Evolutionary conservation across 2,888 invertebrate species (phyloP), one percentile per base, ranked within the genome.

Genomic region (Tupiocoris notatus): DNA sequence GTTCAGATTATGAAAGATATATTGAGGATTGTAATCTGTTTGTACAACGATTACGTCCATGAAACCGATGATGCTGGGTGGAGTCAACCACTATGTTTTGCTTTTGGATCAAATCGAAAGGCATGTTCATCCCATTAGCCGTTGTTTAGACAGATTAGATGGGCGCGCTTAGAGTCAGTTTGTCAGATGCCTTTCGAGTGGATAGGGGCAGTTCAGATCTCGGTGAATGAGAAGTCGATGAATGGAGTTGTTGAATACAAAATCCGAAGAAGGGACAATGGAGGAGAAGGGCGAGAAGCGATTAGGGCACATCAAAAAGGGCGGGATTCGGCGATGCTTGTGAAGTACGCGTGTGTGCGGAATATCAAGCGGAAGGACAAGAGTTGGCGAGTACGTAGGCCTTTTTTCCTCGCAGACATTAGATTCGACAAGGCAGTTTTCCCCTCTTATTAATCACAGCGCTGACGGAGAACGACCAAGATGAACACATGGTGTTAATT

Each of bases 71-170:
- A 59, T 17, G 18, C 20, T 12, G 59, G 59, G 17, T 59, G 12
- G 7, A n/a, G n/a, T n/a, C n/a, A n/a, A n/a, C n/a, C n/a, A n/a
- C n/a, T n/a, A n/a, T n/a, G n/a, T n/a, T n/a, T n/a, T n/a, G n/a
- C n/a, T n/a, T n/a, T n/a, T n/a, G n/a, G n/a, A n/a, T n/a, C n/a
- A n/a, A n/a, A n/a, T n/a, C n/a, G n/a, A n/a, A n/a, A n/a, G n/a
- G n/a, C 58, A 70, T 70, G 70, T 70, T 70, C 70, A 70, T 70
- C 61, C 70, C 70, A 70, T 70, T 70, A 70, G 70, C 54, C 18
- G 70, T 59, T 70, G 70, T 70, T 70, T 70, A 70, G 70, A 70
- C 70, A 59, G 70, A 70, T 70, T 70, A 70, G 70, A 61, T 58
- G 61, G 58, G 70, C 24, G 70, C 61, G 58, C 61, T 59, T 61